Conservation (phyloP, 2,113 vertebrate species). For the Nesogale talazaci region DNA sequence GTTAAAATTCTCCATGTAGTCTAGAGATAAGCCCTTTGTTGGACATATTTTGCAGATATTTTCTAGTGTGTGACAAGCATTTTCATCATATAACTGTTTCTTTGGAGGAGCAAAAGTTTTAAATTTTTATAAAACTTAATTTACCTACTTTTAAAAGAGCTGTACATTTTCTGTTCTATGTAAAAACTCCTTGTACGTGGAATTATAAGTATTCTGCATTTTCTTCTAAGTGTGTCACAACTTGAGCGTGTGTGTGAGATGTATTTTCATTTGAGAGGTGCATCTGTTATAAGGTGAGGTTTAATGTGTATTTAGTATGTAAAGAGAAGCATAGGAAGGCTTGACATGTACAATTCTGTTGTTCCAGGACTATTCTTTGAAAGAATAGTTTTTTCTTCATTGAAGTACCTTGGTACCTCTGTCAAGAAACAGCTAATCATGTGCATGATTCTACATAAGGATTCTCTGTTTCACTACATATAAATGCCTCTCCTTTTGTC, state of each 20-base stretch:
- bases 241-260: neutral
- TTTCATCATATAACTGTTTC: neutral
- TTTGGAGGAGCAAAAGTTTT: slow-evolving; percentile 18
- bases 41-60: neutral
- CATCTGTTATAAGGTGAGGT: too few species aligned
- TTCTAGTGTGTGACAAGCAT: neutral
- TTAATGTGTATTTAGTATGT: too few species aligned
- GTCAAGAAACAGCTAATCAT: neutral
- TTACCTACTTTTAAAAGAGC: slow-evolving; percentile 7
- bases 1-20: neutral
- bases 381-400: neutral
- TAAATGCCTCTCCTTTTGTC: neutral
- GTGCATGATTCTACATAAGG: neutral
- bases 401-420: neutral
- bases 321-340: neutral
- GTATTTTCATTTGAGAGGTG: neutral
- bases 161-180: neutral
- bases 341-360: neutral
- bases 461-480: neutral
- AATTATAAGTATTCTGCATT: neutral
- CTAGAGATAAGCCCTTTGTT: neutral
- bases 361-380: neutral
- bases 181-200: neutral
- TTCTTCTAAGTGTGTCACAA: neutral
- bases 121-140: neutral